Conservation (phyloP, 2,113 vertebrate genomes). For the Rhinolophus ferrumequinum region DNA sequence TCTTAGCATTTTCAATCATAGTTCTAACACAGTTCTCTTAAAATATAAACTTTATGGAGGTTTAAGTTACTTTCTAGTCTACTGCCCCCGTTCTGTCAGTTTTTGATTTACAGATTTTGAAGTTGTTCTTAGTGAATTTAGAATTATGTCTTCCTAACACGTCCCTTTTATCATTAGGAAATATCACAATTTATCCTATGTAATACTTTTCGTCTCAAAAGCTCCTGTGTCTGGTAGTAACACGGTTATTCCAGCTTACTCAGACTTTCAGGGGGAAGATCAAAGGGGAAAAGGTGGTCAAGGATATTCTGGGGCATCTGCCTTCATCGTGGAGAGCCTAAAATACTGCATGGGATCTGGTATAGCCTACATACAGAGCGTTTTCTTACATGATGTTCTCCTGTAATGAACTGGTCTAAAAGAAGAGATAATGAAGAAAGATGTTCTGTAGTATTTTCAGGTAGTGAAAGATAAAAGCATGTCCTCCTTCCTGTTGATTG, state of each 20-base stretch:
- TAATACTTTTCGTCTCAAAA: neutral
- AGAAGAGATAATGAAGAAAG: neutral
- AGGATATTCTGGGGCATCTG: neutral
- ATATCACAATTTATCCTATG: neutral
- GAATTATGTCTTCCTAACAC: neutral
- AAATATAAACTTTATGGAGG: neutral
- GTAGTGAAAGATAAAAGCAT: neutral
- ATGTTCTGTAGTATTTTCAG: neutral
- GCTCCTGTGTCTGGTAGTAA: neutral
- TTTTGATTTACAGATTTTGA: neutral
- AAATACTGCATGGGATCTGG: neutral
- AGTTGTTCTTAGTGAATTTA: neutral
- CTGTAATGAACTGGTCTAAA: neutral
- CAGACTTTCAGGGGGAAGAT: neutral
- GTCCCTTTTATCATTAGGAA: neutral
- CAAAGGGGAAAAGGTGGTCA: neutral
- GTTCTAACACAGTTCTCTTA: neutral
- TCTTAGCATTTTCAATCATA: neutral
- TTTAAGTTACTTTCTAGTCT: neutral
- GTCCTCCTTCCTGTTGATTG: neutral
- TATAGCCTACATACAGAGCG: neutral
- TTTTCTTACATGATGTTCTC: neutral
- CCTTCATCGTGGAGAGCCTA: neutral
- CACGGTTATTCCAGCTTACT: neutral
- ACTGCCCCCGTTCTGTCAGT: neutral